Conservation (phyloP, 2,797 vertebrate species). For the Chaunax sp. region DNA sequence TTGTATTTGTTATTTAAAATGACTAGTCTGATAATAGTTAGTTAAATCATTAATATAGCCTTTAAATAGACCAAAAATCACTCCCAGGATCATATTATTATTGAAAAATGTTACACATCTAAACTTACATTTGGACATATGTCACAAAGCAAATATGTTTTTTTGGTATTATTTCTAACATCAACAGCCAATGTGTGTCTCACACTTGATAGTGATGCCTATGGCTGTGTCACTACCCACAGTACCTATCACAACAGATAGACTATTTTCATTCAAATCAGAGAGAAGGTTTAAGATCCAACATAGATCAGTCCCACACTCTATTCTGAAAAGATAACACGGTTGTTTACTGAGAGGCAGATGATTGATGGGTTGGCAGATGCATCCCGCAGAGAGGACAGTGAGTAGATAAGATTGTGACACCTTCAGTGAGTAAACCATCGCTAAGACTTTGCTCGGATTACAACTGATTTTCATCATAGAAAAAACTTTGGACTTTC, state of each 20-base stretch:
- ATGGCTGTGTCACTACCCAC: background rate
- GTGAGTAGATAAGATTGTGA: slow-evolving; percentile 35
- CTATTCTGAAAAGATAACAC: slow-evolving; percentile 25
- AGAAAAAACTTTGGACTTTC: background rate
- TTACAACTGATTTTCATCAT: slow-evolving; percentile 7
- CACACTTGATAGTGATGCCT: slow-evolving; percentile 11
- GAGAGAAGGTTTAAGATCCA: slow-evolving; percentile 13
- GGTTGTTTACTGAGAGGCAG: slow-evolving; percentile 15
- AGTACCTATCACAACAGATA: slow-evolving; percentile 3
- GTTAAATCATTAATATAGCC: background rate
- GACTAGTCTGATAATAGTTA: too few species aligned
- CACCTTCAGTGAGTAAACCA: slow-evolving; percentile 34
- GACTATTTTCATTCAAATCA: slow-evolving; percentile 38
- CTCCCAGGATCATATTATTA: background rate
- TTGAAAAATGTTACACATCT: background rate
- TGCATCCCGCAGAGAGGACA: slow-evolving; percentile 14
- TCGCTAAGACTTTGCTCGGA: slow-evolving; percentile 15
- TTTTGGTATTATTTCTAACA: too few species aligned
- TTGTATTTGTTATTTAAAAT: too few species aligned
- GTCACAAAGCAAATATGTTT: background rate
- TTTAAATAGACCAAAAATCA: background rate
- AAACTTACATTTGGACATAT: background rate
- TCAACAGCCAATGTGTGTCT: slow-evolving; percentile 45
- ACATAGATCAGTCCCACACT: background rate
- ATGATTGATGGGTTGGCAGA: slow-evolving; percentile 4